Evolutionary conservation across 2,888 invertebrate species (phyloP), one percentile per base, ranked within the genome.

Genomic region (Conistra vaccinii): DNA sequence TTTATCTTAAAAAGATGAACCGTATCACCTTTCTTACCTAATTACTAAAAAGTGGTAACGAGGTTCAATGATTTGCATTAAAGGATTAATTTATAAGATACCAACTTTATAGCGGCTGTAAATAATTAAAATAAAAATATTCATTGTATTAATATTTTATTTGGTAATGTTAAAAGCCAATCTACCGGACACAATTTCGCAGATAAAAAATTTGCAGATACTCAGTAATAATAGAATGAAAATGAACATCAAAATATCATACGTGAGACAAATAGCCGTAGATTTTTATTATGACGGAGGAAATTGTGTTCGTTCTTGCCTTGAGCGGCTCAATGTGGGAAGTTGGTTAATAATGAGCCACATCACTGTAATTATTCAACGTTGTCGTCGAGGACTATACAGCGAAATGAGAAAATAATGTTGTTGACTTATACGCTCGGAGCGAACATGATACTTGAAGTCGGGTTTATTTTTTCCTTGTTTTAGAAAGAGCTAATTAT

Each of bases 341-440:
- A 87, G 84, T 74, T 86, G 83, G 88, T 87, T 91, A 88, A 45
- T 91, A 91, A 88, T 88, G 86, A 87, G 82, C 78, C 66, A 80
- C 84, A 88, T 90, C 88, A 87, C 76, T 48, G 84, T 86, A 90
- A 90, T 91, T 91, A 90, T 90, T 90, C 86, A 88, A 76, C 78
- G 67, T 84, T 89, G 89, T 89, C 86, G 83, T 39, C 85, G 88
- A 23, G 48, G 23, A 89, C 87, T 89, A 88, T 90, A 89, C 88
- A 1, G 76, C 68, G 62, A 26, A 12, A 87, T 86, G 87, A 86
- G 85, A 84, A 89, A 87, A 87, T 85, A 86, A 67, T 84, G 81
- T 82, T 81, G 76, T 85, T 84, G 79, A n/a, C n/a, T 26, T 70
- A 55, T 71, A 7, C 10, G 32, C 26, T 45, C 45, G 6, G 26